Evolutionary conservation across 2,797 vertebrate genomes (phyloP), one percentile per base, ranked within the genome.

Genomic region (Pseudomugil tenellus): DNA sequence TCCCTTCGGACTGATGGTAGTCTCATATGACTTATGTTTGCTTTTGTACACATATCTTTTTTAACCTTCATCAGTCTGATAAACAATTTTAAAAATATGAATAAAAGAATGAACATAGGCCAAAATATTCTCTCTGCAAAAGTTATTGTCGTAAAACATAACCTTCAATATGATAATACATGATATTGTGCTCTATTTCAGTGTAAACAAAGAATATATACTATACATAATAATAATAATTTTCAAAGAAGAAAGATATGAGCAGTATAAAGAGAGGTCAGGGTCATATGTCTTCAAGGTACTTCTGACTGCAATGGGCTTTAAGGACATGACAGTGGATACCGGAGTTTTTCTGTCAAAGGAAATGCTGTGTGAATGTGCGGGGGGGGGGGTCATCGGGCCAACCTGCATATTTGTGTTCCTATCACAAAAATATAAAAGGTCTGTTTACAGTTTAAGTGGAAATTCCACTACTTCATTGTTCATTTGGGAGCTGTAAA

Each of bases 401-500:
- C 23, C 72, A 58, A 81, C 58, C 54, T 79, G 34, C 21, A 62
- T 62, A 49, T 74, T 69, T 53, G 13, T 57, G 29, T 72, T 73
- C 35, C 32, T 17, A 57, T 76, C 58, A 65, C 37, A 53, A 43
- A 77, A 37, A 62, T 31, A 68, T 25, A 21, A 32, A 69, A 6
- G 39, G 67, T 79, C 74, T 71, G 63, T 77, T 78, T 76, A 63
- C 37, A 59, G 73, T 77, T 63, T 57, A 66, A 57, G 28, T 64
- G 54, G 64, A 84, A 84, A 76, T 67, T 49, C 29, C 72, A 55
- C 67, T 77, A 66, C 59, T 68, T 43, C 58, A 76, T 66, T 31
- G 56, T 77, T 28, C 73, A 61, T 76, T 69, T 79, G 77, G 76
- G 85, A 81, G 67, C 48, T 74, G 13, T 84, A 77, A 85, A 66